These are phyloP conservation scores for Chitala chitala DNA, from an alignment of 2,113 vertebrate genomes.

Conservation along the genomic window DNA sequence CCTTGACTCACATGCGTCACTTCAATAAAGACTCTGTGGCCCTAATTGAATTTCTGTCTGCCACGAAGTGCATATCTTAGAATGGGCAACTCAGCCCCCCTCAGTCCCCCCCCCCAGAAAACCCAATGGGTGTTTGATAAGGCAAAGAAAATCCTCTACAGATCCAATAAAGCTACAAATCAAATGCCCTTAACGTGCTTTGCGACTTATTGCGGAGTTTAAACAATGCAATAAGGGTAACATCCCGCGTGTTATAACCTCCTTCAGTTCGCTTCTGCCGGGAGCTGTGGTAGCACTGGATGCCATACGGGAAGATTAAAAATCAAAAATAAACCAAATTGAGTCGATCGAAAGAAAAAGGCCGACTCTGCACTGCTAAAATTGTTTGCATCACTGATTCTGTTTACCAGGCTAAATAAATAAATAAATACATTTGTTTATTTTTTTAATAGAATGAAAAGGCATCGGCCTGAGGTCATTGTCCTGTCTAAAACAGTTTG, in stretches of 20 bases:
- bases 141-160: slow-evolving; percentile 48
- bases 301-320: slow-evolving; percentile 43
- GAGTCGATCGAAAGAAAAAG: slow-evolving; percentile 20
- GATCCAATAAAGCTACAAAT: slow-evolving; percentile 62
- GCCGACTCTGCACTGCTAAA: slow-evolving; percentile 52
- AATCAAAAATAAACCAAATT: slow-evolving; percentile 23
- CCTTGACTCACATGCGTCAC: slow-evolving; percentile 58
- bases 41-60: slow-evolving; percentile 69
- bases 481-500: slow-evolving; percentile 36
- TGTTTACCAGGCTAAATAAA: slow-evolving; percentile 30
- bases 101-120: slow-evolving; percentile 49
- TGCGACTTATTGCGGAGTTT: slow-evolving; percentile 64
- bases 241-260: slow-evolving; percentile 59
- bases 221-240: slow-evolving; percentile 65
- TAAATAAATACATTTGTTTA: too few relatives aligned
- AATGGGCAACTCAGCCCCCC: slow-evolving; percentile 51
- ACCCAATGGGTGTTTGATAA: slow-evolving; percentile 40
- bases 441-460: slow-evolving; percentile 59
- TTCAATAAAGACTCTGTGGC: slow-evolving; percentile 63
- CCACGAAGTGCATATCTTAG: slow-evolving; percentile 53
- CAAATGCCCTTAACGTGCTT: slow-evolving; percentile 66
- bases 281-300: slow-evolving; percentile 57
- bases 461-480: slow-evolving; percentile 44
- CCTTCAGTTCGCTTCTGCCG: slow-evolving; percentile 52
- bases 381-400: slow-evolving; percentile 50